These are phyloP conservation scores for Pandemis cinnamomeana DNA, from an alignment of 2,888 invertebrate genomes.

Conservation along the genomic window DNA sequence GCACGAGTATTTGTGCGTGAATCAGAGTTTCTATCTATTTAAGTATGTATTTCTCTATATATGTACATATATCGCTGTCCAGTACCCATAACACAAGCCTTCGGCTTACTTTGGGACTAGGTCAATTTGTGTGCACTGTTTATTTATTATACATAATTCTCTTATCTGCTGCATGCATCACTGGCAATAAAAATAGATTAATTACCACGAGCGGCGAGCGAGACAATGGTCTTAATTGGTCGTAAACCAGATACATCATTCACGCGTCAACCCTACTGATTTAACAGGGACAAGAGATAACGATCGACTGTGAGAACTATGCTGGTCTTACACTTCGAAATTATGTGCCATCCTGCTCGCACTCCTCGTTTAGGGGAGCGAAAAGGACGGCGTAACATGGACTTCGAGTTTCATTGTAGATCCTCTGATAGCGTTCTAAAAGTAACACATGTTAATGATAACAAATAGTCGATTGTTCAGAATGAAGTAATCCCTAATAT, in stretches of 20 bases:
- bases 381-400: too few species aligned
- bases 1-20: too few species aligned
- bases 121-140: too few species aligned
- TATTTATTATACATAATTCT: not conserved
- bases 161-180: not conserved
- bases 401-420: too few species aligned
- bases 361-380: too few species aligned
- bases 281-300: slow-evolving; percentile 5
- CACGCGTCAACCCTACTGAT: not conserved
- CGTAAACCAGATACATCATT: slow-evolving; percentile 5
- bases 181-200: not conserved
- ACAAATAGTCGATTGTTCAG: not conserved
- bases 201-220: not conserved
- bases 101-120: too few species aligned
- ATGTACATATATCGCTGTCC: too few species aligned
- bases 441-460: slow-evolving; percentile 2
- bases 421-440: not conserved
- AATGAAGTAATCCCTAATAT: too few species aligned
- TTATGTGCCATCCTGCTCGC: too few species aligned
- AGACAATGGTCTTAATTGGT: not conserved
- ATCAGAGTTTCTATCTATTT: too few species aligned
- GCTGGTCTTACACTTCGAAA: not conserved
- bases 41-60: too few species aligned
- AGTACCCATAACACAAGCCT: too few species aligned
- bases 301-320: not conserved